Base-by-base conservation (phyloP, 2,888 invertebrate genomes). In the Griposia aprilina region DNA sequence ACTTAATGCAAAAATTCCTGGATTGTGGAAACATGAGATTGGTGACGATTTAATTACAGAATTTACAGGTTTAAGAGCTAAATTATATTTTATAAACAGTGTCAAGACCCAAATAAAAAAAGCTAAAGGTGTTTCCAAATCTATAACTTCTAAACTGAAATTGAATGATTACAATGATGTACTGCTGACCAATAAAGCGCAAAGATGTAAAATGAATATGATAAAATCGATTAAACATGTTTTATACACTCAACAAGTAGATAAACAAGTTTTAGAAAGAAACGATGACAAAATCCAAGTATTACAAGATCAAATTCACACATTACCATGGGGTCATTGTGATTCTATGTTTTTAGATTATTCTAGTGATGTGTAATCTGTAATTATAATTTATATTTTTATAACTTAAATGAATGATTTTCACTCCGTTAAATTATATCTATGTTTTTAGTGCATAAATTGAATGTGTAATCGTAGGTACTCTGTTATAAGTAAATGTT, bases 221-320 rank as follows among this genome's bases (percentile, higher is more conserved):
- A 81, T 81, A 36, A 81, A 57, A 72, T 81, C 81, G 17, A 77
- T 81, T 30, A 81, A 77, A 68, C 77, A 76, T 76, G 59, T 71
- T 30, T 76, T 81, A 57, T 76, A 76, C 50, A 26, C 76, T 23
- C 70, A 76, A 57, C 60, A 81, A 71, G 74, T 81, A 7, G 57
- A 68, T 45, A 81, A 81, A 68, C 60, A 57, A 65, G 50, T 82
- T 17, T 67, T 84, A 41, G 63, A 76, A 45, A 76, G 77, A 66
- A 72, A 70, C 23, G 84, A 84, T 76, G 80, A 83, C 50, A 83
- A 83, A 76, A 41, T 71, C 20, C 77, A 73, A 63, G 52, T 84
- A 63, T 23, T 65, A 17, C 20, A 26, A 36, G 55, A 81, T 67
- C 68, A 78, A n/a, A 68, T 80, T 48, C n/a, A 81, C 15, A 83